Conservation (phyloP, 92 coral and sea anemone species). For the Virgularia gustaviana region DNA sequence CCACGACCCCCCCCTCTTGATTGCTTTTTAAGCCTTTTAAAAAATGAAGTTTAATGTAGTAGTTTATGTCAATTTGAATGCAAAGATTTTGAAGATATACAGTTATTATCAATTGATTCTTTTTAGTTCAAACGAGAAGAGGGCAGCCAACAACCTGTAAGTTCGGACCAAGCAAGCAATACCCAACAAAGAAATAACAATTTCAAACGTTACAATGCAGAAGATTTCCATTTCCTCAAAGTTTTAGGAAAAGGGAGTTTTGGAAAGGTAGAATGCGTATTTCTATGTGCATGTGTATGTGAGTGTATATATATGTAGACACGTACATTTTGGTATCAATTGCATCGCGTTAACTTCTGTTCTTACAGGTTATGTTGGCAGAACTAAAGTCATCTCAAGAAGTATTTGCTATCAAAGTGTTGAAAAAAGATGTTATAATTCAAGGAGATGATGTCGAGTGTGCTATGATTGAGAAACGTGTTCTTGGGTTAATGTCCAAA, state of each 20-base stretch:
- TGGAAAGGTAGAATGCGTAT: conserved; percentile 96
- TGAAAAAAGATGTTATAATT: conserved; percentile 92
- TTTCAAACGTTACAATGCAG: conserved; percentile 60
- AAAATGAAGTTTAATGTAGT: neutral
- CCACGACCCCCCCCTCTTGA: too few relatives aligned
- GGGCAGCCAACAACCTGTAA: conserved; percentile 60
- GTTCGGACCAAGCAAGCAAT: conserved; percentile 37
- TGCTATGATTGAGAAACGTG: conserved; percentile 97
- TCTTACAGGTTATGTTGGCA: conserved; percentile 82
- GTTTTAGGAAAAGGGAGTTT: conserved; percentile 99
- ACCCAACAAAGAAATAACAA: conserved; percentile 35
- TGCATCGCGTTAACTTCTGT: neutral
- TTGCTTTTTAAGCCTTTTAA: too few relatives aligned
- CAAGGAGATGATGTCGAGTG: conserved; percentile 98
- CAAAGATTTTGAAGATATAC: too few relatives aligned
- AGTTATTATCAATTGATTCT: too few relatives aligned
- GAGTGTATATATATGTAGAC: neutral
- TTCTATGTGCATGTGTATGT: neutral
- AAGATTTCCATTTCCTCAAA: conserved; percentile 92
- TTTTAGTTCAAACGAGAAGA: conserved; percentile 69
- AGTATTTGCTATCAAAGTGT: conserved; percentile 94
- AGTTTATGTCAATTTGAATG: neutral
- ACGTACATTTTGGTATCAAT: too few relatives aligned
- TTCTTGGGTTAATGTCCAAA: conserved; percentile 70
- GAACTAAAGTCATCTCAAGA: conserved; percentile 86